These are phyloP conservation scores for Pontoporia blainvillei DNA, from an alignment of 2,113 vertebrate genomes.

Conservation along the genomic window DNA sequence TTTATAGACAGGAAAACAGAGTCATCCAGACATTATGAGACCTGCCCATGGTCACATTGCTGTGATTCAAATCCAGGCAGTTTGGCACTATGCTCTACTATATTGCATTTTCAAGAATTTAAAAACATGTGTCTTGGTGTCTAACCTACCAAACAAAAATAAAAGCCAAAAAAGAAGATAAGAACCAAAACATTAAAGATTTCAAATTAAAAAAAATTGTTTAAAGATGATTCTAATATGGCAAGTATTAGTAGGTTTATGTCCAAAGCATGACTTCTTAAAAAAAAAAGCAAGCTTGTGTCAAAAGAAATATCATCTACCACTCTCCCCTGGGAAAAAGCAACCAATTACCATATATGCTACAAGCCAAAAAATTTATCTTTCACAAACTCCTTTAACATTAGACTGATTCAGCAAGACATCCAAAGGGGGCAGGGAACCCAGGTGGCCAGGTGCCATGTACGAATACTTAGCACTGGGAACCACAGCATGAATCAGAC, in stretches of 20 bases:
- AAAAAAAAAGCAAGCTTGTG: not conserved
- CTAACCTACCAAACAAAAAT: not conserved
- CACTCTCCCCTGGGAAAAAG: not conserved
- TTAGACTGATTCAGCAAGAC: not conserved
- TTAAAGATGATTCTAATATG: not conserved
- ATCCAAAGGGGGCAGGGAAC: not conserved
- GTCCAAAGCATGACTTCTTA: not conserved
- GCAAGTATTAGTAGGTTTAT: not conserved
- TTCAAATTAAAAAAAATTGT: slow-evolving; percentile 5
- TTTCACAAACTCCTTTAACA: slow-evolving; percentile 9
- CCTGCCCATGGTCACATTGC: not conserved
- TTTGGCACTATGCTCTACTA: not conserved
- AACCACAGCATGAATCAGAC: slow-evolving; percentile 37
- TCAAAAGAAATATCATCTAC: not conserved
- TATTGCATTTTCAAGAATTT: not conserved
- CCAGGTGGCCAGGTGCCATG: not conserved
- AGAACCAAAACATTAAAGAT: not conserved
- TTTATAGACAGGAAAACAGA: not conserved
- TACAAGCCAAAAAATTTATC: slow-evolving; percentile 8
- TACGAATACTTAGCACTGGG: not conserved
- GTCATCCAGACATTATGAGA: not conserved
- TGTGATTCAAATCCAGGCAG: not conserved
- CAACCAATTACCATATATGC: slow-evolving; percentile 29
- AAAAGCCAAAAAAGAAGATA: not conserved
- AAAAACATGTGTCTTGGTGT: not conserved